A percentile compares a stretch with the other conserved stretches of the same genome.
phyloP scores from a whole-genome alignment of 2,113 vertebrate species.

The Tor tambroides region DNA sequence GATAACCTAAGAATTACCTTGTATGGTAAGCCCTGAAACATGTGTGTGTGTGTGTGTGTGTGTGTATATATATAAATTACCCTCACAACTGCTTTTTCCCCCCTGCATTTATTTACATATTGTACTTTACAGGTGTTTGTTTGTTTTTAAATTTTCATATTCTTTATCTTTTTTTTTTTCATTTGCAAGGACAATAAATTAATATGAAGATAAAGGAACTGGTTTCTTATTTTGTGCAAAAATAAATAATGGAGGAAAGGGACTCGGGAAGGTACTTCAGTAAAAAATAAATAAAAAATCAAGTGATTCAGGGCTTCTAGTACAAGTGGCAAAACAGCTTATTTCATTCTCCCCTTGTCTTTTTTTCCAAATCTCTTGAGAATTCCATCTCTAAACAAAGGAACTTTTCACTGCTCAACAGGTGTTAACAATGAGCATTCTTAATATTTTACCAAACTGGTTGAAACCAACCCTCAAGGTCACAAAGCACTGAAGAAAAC shows the following conservation, averaged over 20 bases:
- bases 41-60: rapidly evolving
- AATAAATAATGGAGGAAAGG: background rate
- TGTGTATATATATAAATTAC: background rate
- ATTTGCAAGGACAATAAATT: too few species aligned
- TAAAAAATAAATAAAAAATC: background rate
- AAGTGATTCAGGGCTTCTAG: background rate
- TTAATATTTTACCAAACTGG: background rate
- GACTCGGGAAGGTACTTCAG: background rate
- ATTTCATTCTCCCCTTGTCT: background rate
- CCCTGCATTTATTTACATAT: background rate
- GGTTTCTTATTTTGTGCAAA: background rate
- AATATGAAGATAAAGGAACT: background rate
- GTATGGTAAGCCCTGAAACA: background rate
- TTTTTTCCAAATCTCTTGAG: background rate
- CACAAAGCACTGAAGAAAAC: constrained; percentile 1
- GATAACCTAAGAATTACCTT: background rate
- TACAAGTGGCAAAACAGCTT: background rate
- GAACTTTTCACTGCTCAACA: background rate
- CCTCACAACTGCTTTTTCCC: background rate
- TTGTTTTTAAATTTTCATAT: background rate
- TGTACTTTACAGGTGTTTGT: too few species aligned
- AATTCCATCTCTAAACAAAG: constrained; percentile 2
- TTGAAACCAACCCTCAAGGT: background rate
- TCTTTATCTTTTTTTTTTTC: too few species aligned
- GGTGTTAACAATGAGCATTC: background rate